phyloP scores from a whole-genome alignment of 2,888 invertebrate genomes.

The Diarsia mendica region DNA sequence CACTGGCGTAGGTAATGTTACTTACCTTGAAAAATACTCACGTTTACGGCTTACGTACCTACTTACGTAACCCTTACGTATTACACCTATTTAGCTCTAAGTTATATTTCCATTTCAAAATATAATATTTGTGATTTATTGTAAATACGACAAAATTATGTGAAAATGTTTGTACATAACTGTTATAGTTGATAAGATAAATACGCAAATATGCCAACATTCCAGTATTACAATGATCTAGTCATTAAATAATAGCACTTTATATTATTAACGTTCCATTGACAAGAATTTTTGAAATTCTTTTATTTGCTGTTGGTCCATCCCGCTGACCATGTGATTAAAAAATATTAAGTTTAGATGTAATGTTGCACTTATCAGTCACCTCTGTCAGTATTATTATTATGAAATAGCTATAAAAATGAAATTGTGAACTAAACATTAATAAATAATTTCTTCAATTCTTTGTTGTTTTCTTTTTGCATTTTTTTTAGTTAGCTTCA shows the following conservation, averaged over 20 bases:
- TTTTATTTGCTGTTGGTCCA: background rate
- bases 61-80: background rate
- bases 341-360: slow-evolving; percentile 25
- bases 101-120: slow-evolving; percentile 5
- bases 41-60: background rate
- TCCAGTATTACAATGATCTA: slow-evolving; percentile 62
- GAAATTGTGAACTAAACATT: slow-evolving; percentile 51
- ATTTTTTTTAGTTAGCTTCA: background rate
- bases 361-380: slow-evolving; percentile 36
- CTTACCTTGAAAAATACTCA: background rate
- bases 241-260: slow-evolving; percentile 55
- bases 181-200: slow-evolving; percentile 35
- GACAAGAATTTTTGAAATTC: slow-evolving; percentile 45
- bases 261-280: slow-evolving; percentile 8
- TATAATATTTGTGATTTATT: slow-evolving; percentile 28
- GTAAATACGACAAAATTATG: slow-evolving; percentile 61
- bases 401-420: slow-evolving; percentile 55
- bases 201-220: slow-evolving; percentile 42
- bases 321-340: slow-evolving; percentile 22
- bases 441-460: slow-evolving; percentile 45
- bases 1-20: too few species aligned
- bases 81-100: slow-evolving; percentile 17
- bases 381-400: slow-evolving; percentile 49
- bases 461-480: slow-evolving; percentile 12
- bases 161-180: slow-evolving; percentile 61